Conservation (phyloP, 2,888 invertebrate species). For the Halictus ligatus region DNA sequence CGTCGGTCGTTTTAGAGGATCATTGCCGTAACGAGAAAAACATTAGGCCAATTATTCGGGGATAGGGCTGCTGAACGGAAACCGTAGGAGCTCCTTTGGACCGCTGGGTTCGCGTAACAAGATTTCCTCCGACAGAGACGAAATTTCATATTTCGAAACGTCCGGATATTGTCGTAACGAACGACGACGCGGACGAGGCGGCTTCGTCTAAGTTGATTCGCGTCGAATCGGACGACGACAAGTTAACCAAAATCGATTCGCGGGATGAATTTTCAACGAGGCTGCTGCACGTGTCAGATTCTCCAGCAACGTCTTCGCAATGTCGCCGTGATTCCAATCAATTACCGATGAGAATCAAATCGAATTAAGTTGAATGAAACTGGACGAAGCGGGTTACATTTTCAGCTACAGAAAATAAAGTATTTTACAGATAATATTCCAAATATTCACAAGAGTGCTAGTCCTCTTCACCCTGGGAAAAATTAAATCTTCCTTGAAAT, state of each 20-base stretch:
- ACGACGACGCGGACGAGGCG: slow-evolving; percentile 20
- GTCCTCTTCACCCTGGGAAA: too few species aligned
- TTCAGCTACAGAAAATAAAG: too few species aligned
- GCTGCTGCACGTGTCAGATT: background rate
- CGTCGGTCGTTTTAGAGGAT: background rate
- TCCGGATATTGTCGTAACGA: slow-evolving; percentile 39
- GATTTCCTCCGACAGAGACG: slow-evolving; percentile 5
- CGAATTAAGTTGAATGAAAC: too few species aligned
- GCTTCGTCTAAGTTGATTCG: slow-evolving; percentile 30
- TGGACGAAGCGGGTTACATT: too few species aligned
- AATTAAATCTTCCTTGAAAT: too few species aligned
- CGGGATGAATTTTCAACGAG: background rate
- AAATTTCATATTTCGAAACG: slow-evolving; percentile 12
- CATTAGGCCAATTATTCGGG: background rate
- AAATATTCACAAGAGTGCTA: too few species aligned
- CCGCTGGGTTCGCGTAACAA: background rate
- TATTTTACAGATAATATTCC: too few species aligned
- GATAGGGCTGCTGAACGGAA: background rate
- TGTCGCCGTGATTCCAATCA: too few species aligned
- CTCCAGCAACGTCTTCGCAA: too few species aligned
- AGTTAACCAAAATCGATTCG: slow-evolving; percentile 20
- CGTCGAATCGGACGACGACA: slow-evolving; percentile 15
- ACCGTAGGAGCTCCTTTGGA: background rate
- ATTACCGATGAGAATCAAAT: too few species aligned
- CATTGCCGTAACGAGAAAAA: background rate